phyloP scores from a whole-genome alignment of 1,140 invertebrate genomes.

The Pseudomyrmex concolor region DNA sequence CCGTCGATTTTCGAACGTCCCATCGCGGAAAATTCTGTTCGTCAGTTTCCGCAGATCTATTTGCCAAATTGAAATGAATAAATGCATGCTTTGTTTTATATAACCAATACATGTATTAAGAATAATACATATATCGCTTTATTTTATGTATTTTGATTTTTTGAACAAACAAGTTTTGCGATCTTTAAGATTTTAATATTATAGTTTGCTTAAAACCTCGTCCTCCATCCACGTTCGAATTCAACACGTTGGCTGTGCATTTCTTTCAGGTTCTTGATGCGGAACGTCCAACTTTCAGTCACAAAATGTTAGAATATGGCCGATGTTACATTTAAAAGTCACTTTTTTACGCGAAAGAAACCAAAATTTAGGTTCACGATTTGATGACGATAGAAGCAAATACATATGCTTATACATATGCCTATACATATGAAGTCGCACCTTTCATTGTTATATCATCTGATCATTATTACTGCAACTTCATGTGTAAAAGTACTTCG shows the following conservation, averaged over 20 bases:
- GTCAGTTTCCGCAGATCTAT: slow-evolving; percentile 6
- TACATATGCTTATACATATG: too few relatives aligned
- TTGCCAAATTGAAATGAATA: background rate
- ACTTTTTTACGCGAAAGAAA: background rate
- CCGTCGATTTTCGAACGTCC: slow-evolving; percentile 34
- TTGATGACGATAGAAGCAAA: background rate
- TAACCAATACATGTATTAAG: background rate
- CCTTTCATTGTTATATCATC: too few relatives aligned
- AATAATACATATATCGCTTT: background rate
- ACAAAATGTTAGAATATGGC: background rate
- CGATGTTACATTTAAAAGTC: background rate
- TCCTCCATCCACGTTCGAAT: background rate
- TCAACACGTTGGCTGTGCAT: background rate
- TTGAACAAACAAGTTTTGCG: background rate
- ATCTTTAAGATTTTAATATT: background rate
- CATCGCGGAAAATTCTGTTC: background rate
- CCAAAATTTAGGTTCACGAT: slow-evolving; percentile 23
- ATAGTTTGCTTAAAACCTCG: background rate
- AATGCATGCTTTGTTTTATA: background rate
- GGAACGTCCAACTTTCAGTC: too few relatives aligned
- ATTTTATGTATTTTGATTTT: background rate
- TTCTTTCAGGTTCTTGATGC: background rate
- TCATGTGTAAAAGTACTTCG: too few relatives aligned
- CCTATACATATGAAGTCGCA: too few relatives aligned
- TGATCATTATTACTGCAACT: too few relatives aligned